Evolutionary conservation across 2,888 invertebrate species (phyloP), one percentile per base, ranked within the genome.

Genomic region (Papilio protenor): DNA sequence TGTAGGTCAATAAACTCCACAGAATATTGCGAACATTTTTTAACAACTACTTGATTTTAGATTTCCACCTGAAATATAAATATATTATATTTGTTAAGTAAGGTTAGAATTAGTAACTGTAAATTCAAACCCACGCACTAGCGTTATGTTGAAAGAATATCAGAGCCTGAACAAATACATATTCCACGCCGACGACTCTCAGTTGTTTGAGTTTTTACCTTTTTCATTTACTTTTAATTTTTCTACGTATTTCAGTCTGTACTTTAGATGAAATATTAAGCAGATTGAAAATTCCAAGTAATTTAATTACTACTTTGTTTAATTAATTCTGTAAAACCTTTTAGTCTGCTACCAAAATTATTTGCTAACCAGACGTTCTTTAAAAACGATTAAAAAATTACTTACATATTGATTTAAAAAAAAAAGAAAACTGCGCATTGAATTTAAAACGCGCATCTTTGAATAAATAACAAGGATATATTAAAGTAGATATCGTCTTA

Each of bases 381-480:
- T 40, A 40, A 3, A 40, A 8, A 40, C 40, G n/a, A 40, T 40
- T 40, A 1, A 40, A 40, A 40, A 8, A 40, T 8, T 40, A 40
- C 40, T 40, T 40, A 40, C 40, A 52, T 16, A 52, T 5, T 4
- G 18, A 18, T 18, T 16, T 33, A 5, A 33, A 33, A 33, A 52
- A 1, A 55, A n/a, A 21, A 6, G 11, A 61, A 14, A 21, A 21
- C 12, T 23, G 23, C 0, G 23, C 59, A 27, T 27, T 52, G 27
- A 16, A 27, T 6, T 14, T 27, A 27, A 59, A 5, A 23, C 12
- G 3, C 21, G 59, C 6, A 23, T 66, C 66, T 45, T n/a, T 66
- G 45, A 21, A 69, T 45, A 45, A 69, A 45, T 45, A 45, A 40
- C n/a, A n/a, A 64, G 33, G 33, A 69, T 69, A 69, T 40, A 45